Base-by-base conservation (phyloP, 1,140 invertebrate species). In the Drosophila tropicalis region DNA sequence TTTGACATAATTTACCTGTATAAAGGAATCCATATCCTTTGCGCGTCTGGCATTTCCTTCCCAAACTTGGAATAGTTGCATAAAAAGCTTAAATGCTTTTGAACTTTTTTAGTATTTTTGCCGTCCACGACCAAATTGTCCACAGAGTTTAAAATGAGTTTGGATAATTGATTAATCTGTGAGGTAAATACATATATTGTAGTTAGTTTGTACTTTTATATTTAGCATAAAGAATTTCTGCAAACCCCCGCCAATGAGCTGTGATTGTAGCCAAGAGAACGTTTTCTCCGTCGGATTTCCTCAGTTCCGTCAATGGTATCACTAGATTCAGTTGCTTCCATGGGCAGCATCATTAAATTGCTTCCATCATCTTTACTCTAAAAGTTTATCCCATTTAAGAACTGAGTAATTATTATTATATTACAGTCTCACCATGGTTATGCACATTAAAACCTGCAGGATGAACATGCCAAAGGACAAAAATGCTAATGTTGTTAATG, bases 391-490 rank as follows among this genome's bases (percentile, higher is more conserved):
- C 6, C 9, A 29, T 29, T 29, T 29, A 22, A 44, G n/a, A 29
- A 6, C 5, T 29, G 29, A 29, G 3, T 29, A 29, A 6, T 29
- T 29, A 29, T 29, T 5, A 5, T 5, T 29, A 6, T 29, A 29
- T 29, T 29, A 29, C 6, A 29, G 1, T 29, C 29, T 92, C 92
- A 95, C 95, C 92, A 93, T 93, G 56, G 93, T 93, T 25, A 95
- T 95, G 86, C 94, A 95, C 95, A 96, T 95, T 1, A 96, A 92
- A 5, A 97, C 93, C 85, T 97, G 96, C 36, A 96, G 92, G 2
- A 96, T 93, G 69, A 97, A 97, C 90, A 96, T 94, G 44, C 95
- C 95, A 82, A 97, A 97, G 0, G 96, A 95, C n/a, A 96, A 80
- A 79, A 95, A 96, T 0, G 96, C 96, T 7, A 97, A 93, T 0